These are phyloP conservation scores for Drosophila niveifrons DNA, from an alignment of 2,888 invertebrate genomes.

Conservation along the genomic window DNA sequence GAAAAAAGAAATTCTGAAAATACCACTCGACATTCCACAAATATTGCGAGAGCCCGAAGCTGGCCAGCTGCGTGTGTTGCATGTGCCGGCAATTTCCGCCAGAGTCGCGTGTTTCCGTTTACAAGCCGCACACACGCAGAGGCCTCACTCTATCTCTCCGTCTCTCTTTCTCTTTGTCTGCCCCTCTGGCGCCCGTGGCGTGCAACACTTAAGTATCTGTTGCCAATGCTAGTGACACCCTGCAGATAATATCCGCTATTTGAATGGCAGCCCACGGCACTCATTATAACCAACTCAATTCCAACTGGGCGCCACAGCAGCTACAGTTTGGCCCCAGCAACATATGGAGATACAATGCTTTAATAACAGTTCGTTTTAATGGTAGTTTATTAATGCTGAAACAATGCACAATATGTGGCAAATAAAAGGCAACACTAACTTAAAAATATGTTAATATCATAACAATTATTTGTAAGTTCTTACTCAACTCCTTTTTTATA, in stretches of 20 bases:
- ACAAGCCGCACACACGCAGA: slow-evolving; percentile 52
- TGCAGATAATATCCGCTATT: slow-evolving; percentile 69
- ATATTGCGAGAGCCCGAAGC: slow-evolving; percentile 13
- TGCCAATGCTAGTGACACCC: slow-evolving; percentile 58
- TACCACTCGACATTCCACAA: slow-evolving; percentile 30
- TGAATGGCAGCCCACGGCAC: slow-evolving; percentile 32
- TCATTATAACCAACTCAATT: slow-evolving; percentile 27
- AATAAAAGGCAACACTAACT: background rate
- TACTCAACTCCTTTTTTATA: too few relatives aligned
- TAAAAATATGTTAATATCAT: background rate
- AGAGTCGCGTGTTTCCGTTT: slow-evolving; percentile 75
- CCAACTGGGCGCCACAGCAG: background rate
- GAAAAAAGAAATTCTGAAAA: slow-evolving; percentile 23
- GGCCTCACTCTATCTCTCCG: background rate
- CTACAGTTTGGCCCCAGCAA: background rate
- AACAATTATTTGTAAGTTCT: too few relatives aligned
- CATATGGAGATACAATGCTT: background rate
- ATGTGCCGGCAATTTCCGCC: slow-evolving; percentile 74
- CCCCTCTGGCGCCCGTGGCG: background rate
- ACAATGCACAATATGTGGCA: background rate
- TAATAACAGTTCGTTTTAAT: background rate
- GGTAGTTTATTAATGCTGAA: background rate
- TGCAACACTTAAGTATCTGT: slow-evolving; percentile 73
- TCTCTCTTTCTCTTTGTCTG: background rate
- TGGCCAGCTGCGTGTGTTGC: slow-evolving; percentile 64